These are phyloP conservation scores for Chloroclysta siterata DNA, from an alignment of 2,888 invertebrate species.

Conservation along the genomic window DNA sequence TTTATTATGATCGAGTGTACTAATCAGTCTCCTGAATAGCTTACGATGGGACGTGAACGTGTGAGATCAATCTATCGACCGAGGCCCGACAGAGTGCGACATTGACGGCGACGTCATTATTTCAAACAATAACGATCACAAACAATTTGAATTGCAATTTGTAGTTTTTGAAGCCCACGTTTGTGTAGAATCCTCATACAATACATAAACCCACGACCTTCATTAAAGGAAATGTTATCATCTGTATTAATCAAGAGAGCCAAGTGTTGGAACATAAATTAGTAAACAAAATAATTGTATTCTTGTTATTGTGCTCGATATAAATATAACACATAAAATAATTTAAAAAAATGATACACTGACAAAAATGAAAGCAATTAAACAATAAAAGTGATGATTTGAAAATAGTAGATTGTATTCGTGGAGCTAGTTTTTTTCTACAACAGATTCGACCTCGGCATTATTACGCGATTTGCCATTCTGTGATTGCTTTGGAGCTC, in stretches of 20 bases:
- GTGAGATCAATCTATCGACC: conserved; percentile 50
- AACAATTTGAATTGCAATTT: conserved; percentile 41
- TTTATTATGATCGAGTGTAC: conserved; percentile 23
- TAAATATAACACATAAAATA: conserved; percentile 48
- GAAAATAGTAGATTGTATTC: conserved; percentile 54
- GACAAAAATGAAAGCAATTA: conserved; percentile 54
- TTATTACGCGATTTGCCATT: conserved; percentile 40
- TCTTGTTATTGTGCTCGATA: conserved; percentile 58
- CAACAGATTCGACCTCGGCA: conserved; percentile 63
- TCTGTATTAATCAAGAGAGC: conserved; percentile 51
- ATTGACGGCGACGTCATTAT: conserved; percentile 63
- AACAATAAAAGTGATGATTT: conserved; percentile 52
- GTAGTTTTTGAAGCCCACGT: conserved; percentile 62
- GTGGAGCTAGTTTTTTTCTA: conserved; percentile 84
- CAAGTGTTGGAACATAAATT: conserved; percentile 57
- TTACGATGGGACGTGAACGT: conserved; percentile 40
- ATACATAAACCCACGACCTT: conserved; percentile 67
- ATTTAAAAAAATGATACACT: conserved; percentile 61
- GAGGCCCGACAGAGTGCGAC: conserved; percentile 61
- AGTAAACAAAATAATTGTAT: conserved; percentile 55
- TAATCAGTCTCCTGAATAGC: conserved; percentile 18
- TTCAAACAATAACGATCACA: conserved; percentile 49
- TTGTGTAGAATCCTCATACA: conserved; percentile 48
- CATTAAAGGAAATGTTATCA: conserved; percentile 57
- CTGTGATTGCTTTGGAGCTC: conserved; percentile 39